phyloP scores from a whole-genome alignment of 2,113 vertebrate genomes.

The Vidua macroura region DNA sequence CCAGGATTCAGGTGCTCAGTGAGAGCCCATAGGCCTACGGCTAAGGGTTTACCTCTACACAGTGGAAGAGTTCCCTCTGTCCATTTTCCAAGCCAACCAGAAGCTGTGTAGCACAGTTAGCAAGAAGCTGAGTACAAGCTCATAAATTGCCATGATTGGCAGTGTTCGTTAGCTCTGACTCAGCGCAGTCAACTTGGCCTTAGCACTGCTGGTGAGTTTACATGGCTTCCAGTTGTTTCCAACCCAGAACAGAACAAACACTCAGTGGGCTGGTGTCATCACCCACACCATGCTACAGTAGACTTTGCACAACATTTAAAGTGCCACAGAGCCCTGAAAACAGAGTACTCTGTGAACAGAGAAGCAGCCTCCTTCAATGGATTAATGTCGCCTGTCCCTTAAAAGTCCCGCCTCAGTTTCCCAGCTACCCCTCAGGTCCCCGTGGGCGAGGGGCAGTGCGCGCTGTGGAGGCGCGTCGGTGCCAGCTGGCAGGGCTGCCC shows the following conservation, averaged over 20 bases:
- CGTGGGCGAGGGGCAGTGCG: rapidly evolving
- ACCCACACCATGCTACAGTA: background rate
- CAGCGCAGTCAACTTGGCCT: background rate
- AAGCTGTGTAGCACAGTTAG: background rate
- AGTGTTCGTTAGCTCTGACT: slow-evolving; percentile 3
- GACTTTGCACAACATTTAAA: background rate
- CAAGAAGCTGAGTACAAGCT: background rate
- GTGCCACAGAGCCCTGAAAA: background rate
- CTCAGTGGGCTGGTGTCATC: background rate
- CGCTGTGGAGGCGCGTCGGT: background rate
- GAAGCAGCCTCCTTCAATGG: background rate
- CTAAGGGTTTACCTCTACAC: background rate
- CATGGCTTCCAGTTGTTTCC: background rate
- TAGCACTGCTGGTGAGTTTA: background rate
- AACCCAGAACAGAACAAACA: background rate
- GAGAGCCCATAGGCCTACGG: background rate
- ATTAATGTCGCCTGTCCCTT: background rate
- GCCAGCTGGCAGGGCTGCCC: background rate
- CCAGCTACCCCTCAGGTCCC: rapidly evolving
- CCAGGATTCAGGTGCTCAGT: background rate
- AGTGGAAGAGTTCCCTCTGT: background rate
- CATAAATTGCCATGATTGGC: background rate
- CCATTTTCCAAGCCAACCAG: background rate
- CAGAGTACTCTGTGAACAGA: background rate
- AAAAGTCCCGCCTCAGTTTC: background rate